Percentiles rank a stretch among this genome's conserved stretches.
Conservation (phyloP, 2,888 invertebrate species). For the Eubasilissa splendida region DNA sequence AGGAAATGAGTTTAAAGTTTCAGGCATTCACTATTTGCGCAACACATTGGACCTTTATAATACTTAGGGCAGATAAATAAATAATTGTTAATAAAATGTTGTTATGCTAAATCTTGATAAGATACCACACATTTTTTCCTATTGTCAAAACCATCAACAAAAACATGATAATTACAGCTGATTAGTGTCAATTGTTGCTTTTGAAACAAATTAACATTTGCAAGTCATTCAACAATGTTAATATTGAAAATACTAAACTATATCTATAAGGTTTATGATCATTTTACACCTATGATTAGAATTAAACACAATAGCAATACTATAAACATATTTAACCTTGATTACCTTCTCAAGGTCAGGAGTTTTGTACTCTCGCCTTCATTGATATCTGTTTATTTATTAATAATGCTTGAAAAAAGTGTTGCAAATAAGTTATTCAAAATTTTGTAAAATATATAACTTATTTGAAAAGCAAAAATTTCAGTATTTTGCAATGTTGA, state of each 20-base stretch:
- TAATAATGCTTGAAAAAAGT: too few relatives aligned
- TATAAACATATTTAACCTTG: conserved; percentile 50
- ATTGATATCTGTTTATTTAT: neutral
- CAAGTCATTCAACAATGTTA: neutral
- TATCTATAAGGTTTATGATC: neutral
- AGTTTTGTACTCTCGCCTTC: conserved; percentile 18
- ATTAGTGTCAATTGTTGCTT: neutral
- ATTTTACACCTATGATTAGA: neutral
- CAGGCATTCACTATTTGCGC: neutral
- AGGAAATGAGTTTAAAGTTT: conserved; percentile 8
- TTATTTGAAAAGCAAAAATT: neutral
- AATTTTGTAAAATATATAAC: too few relatives aligned
- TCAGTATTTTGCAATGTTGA: neutral
- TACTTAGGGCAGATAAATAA: conserved; percentile 6
- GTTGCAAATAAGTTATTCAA: too few relatives aligned
- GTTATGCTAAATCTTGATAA: conserved; percentile 19
- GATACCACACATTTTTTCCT: conserved; percentile 3
- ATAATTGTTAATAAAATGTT: neutral
- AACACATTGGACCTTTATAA: neutral
- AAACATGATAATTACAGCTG: conserved; percentile 2
- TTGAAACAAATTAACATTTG: neutral
- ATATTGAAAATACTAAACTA: neutral
- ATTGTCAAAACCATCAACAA: neutral
- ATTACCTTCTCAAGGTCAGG: conserved; percentile 6
- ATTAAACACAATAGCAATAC: neutral